Percentiles rank a stretch among this genome's conserved stretches.
Evolutionary conservation across 1,140 invertebrate species (phyloP).

Genomic region (Sarcophaga peregrina): DNA sequence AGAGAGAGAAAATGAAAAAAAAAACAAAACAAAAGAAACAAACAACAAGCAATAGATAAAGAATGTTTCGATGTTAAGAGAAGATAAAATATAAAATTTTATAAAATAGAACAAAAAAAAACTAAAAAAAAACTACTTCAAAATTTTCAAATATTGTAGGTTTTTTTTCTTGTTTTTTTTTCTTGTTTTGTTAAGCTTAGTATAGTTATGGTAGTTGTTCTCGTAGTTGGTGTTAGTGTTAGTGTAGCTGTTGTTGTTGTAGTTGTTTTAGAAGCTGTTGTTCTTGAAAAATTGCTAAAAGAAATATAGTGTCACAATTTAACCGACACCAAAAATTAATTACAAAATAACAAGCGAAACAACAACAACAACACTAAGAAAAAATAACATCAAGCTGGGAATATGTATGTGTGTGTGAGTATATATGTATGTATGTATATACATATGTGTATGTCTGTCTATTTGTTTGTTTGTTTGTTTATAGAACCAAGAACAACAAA

Average conservation of each 20-base stretch:
- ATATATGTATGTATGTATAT: not conserved
- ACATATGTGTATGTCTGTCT: not conserved
- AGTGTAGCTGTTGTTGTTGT: not conserved
- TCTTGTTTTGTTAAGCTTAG: not conserved
- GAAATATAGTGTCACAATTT: constrained; percentile 24
- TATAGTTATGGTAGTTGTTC: not conserved
- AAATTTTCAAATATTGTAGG: not conserved
- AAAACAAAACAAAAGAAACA: too few relatives aligned
- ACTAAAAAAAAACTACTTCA: too few relatives aligned
- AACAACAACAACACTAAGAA: not conserved
- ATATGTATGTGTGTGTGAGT: not conserved
- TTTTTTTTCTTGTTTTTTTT: not conserved
- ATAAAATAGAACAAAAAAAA: too few relatives aligned
- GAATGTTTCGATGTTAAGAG: too few relatives aligned
- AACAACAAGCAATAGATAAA: too few relatives aligned
- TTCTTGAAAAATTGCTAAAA: too few relatives aligned
- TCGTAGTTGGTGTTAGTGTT: not conserved
- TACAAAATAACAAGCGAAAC: constrained; percentile 11
- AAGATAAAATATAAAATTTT: too few relatives aligned
- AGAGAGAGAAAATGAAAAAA: too few relatives aligned
- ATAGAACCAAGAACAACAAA: not conserved
- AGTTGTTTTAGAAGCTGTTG: not conserved
- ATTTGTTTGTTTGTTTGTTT: not conserved
- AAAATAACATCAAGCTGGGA: not conserved
- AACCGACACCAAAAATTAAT: constrained; percentile 23